These are phyloP conservation scores for Poeciliopsis turneri DNA, from an alignment of 2,797 vertebrate genomes.

Conservation along the genomic window DNA sequence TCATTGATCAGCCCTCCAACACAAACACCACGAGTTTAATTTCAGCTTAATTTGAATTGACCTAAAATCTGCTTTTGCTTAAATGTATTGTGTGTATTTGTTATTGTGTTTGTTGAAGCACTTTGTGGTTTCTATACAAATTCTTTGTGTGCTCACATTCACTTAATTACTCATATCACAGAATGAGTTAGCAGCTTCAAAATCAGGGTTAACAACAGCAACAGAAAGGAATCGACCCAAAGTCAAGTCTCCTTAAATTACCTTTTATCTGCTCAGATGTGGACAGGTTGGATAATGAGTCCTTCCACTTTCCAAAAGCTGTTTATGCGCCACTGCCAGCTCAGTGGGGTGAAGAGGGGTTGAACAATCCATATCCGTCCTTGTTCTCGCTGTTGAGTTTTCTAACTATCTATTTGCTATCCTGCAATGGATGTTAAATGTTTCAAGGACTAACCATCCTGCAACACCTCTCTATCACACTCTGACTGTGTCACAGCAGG, in stretches of 20 bases:
- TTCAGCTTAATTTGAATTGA: neutral
- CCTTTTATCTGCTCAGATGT: neutral
- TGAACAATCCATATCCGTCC: neutral
- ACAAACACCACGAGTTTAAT: neutral
- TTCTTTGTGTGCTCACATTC: too few relatives aligned
- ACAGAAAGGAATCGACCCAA: neutral
- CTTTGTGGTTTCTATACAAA: too few relatives aligned
- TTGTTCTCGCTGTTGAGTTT: neutral
- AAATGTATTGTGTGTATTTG: too few relatives aligned
- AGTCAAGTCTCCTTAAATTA: neutral
- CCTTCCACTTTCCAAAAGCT: neutral
- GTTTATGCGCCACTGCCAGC: neutral
- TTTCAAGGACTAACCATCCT: neutral
- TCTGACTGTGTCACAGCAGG: conserved; percentile 2
- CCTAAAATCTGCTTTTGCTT: too few relatives aligned
- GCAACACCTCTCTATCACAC: conserved; percentile 6
- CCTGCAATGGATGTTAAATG: conserved; percentile 9
- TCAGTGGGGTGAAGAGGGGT: neutral
- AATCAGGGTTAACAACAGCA: neutral
- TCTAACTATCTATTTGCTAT: neutral
- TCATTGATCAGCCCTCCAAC: neutral
- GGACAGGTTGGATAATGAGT: neutral
- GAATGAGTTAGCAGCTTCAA: neutral
- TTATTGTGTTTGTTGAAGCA: too few relatives aligned
- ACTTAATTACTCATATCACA: neutral